Evolutionary conservation across 2,888 invertebrate species (phyloP).

Genomic region (Caenorhabditis macrosperma): DNA sequence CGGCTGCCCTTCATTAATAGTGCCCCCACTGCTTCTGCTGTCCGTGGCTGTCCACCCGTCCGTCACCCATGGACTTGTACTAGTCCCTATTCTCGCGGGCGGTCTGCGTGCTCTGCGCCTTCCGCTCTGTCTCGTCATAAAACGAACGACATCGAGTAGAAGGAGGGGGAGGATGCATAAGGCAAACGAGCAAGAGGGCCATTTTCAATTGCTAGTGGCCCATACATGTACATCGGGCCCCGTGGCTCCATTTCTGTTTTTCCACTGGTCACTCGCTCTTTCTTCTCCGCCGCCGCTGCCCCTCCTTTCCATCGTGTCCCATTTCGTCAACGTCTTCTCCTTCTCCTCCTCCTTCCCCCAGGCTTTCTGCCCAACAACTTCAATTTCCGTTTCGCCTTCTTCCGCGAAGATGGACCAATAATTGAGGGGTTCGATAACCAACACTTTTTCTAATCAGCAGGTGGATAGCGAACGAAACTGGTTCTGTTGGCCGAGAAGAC

Average conservation of each 20-base stretch:
- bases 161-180: constrained; percentile 6
- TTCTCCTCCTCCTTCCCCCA: background rate
- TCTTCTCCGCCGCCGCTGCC: no score
- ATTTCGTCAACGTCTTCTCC: background rate
- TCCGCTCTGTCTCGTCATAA: constrained; percentile 32
- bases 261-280: constrained; percentile 4
- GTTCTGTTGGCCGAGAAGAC: background rate
- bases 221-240: background rate
- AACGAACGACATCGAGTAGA: no score
- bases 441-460: constrained; percentile 16
- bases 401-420: constrained; percentile 2
- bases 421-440: constrained; percentile 6
- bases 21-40: background rate
- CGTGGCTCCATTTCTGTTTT: background rate
- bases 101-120: constrained; percentile 12
- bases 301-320: background rate
- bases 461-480: background rate
- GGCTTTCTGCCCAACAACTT: background rate
- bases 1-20: no score
- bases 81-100: background rate
- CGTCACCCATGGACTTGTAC: constrained; percentile 20
- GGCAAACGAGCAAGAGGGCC: constrained; percentile 5
- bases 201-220: background rate
- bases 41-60: constrained; percentile 21
- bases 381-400: background rate